Percentiles rank a stretch among this genome's conserved stretches.
These are phyloP conservation scores for Philopotamus ludificatus DNA, from an alignment of 1,140 invertebrate species.

Conservation along the genomic window DNA sequence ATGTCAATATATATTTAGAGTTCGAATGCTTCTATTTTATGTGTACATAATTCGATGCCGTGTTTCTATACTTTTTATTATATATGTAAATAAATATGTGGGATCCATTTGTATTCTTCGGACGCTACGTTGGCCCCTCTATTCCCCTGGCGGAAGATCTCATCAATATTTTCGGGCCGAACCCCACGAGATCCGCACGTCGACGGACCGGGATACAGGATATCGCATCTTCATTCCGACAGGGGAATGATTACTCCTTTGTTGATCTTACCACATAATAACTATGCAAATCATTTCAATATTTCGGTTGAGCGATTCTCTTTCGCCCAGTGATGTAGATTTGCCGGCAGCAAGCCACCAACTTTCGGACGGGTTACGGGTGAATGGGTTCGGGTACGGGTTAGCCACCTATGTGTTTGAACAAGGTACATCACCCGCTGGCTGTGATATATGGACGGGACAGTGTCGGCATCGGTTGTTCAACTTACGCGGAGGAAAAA, in stretches of 20 bases:
- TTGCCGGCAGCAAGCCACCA: constrained; percentile 7
- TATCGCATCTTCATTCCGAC: constrained; percentile 1
- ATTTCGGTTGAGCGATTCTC: constrained; percentile 34
- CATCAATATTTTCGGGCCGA: constrained; percentile 19
- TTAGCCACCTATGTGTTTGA: neutral
- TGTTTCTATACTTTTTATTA: too few species aligned
- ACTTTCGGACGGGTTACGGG: neutral
- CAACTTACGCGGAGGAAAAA: too few species aligned
- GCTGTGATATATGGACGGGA: too few species aligned
- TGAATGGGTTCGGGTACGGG: neutral
- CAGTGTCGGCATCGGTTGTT: too few species aligned
- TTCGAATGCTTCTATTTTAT: too few species aligned
- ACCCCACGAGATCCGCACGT: neutral
- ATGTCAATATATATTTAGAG: too few species aligned
- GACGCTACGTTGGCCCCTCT: constrained; percentile 4
- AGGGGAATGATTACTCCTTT: constrained; percentile 30
- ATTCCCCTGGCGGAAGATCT: constrained; percentile 5
- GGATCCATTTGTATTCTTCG: constrained; percentile 17
- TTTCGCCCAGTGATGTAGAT: constrained; percentile 32
- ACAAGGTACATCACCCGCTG: constrained; percentile 7
- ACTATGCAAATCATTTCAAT: constrained; percentile 42
- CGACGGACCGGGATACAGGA: neutral
- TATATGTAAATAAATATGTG: constrained; percentile 16
- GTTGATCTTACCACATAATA: constrained; percentile 40
- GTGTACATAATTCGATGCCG: too few species aligned